Percentiles rank a stretch among this genome's conserved stretches.
These are phyloP conservation scores for Nomada flava DNA, from an alignment of 2,888 invertebrate species.

Conservation along the genomic window DNA sequence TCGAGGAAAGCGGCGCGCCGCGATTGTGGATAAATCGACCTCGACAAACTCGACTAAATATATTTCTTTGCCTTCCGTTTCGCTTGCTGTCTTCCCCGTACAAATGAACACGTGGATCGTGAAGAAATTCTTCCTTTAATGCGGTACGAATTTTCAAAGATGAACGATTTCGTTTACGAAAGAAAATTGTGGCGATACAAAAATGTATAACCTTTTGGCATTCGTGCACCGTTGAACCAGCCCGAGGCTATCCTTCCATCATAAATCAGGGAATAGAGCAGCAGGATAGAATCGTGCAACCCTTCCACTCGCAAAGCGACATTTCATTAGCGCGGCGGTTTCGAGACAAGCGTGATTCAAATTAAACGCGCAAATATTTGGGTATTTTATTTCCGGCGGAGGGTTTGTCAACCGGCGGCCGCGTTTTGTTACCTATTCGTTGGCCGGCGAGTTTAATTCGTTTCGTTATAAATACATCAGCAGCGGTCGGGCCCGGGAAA, in stretches of 20 bases:
- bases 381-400: slow-evolving; percentile 70
- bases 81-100: slow-evolving; percentile 18
- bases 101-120: slow-evolving; percentile 38
- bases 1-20: slow-evolving; percentile 61
- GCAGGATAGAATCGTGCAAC: slow-evolving; percentile 42
- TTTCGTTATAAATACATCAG: slow-evolving; percentile 71
- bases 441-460: slow-evolving; percentile 69
- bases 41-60: slow-evolving; percentile 49
- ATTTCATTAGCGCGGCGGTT: slow-evolving; percentile 72
- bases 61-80: slow-evolving; percentile 43
- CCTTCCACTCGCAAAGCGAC: slow-evolving; percentile 76
- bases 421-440: slow-evolving; percentile 72
- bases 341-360: slow-evolving; percentile 55
- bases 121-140: slow-evolving; percentile 17
- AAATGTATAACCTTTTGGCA: neutral
- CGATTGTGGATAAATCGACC: slow-evolving; percentile 70
- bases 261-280: neutral
- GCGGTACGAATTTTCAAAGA: neutral
- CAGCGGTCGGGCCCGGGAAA: slow-evolving; percentile 57
- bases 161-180: too few species aligned
- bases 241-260: too few species aligned
- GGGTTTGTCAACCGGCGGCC: slow-evolving; percentile 42
- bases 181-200: neutral
- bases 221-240: too few species aligned
- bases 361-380: slow-evolving; percentile 73